phyloP scores from a whole-genome alignment of 1,140 invertebrate species.

The Cryptotermes secundus region DNA sequence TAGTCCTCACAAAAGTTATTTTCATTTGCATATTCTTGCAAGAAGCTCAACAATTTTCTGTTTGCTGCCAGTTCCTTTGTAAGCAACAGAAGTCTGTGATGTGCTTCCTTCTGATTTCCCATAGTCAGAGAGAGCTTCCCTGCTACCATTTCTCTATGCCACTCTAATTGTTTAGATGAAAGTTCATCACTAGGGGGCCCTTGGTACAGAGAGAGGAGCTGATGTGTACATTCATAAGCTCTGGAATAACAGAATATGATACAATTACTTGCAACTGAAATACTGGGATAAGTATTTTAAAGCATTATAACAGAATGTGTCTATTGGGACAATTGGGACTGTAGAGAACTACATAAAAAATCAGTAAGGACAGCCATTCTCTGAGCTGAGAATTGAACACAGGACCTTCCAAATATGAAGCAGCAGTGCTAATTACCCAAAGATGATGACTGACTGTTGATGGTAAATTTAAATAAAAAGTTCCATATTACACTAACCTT shows the following conservation, averaged over 20 bases:
- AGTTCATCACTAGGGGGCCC: not conserved
- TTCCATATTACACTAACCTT: not conserved
- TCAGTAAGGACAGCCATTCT: too few species aligned
- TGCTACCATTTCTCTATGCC: not conserved
- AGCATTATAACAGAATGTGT: too few species aligned
- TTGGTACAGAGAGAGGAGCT: not conserved
- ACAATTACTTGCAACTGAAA: too few species aligned
- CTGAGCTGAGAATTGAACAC: too few species aligned
- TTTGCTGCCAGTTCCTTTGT: not conserved
- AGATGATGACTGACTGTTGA: too few species aligned
- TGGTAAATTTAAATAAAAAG: not conserved
- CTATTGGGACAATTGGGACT: too few species aligned
- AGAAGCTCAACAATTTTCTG: not conserved
- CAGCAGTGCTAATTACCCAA: too few species aligned
- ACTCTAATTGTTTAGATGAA: not conserved
- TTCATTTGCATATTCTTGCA: not conserved
- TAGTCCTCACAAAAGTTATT: not conserved
- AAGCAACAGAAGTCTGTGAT: not conserved
- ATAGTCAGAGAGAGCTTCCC: not conserved
- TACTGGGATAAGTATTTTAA: too few species aligned
- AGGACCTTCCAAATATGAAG: too few species aligned
- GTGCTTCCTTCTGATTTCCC: not conserved
- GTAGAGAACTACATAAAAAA: too few species aligned
- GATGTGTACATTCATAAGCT: not conserved
- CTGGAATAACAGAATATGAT: not conserved